A percentile compares a stretch with the other conserved stretches of the same genome.
Conservation (phyloP, 1,140 invertebrate species). For the Orchestia grillus region DNA sequence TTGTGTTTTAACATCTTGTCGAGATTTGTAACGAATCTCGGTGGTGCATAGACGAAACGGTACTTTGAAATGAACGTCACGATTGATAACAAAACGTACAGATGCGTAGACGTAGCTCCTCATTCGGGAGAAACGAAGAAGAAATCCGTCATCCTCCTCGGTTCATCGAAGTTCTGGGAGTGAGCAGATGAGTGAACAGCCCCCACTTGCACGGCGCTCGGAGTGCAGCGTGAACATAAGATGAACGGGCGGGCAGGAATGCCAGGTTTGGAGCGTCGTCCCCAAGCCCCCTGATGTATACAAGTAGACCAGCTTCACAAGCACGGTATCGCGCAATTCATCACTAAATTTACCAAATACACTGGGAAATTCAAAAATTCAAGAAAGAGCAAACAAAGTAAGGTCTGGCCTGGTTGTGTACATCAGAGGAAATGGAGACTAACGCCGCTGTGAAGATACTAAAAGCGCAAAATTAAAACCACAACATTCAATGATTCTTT, state of each 20-base stretch:
- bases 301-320: slow-evolving; percentile 44
- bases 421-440: slow-evolving; percentile 23
- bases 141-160: slow-evolving; percentile 30
- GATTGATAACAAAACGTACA: neutral
- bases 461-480: slow-evolving; percentile 19
- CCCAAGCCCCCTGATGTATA: neutral
- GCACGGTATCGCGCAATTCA: slow-evolving; percentile 1
- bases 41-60: neutral
- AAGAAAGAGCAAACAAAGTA: neutral
- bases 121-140: neutral
- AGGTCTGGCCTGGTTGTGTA: neutral
- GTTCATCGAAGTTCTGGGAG: slow-evolving; percentile 53
- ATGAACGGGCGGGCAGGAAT: neutral
- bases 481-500: neutral
- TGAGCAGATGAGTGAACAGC: neutral
- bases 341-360: neutral
- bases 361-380: neutral
- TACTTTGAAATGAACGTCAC: neutral
- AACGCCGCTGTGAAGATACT: slow-evolving; percentile 44
- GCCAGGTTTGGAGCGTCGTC: neutral
- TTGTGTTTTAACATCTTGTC: neutral
- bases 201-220: neutral
- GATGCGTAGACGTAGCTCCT: neutral
- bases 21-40: neutral
- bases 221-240: slow-evolving; percentile 1